These are phyloP conservation scores for Notarius quadriscutis DNA, from an alignment of 2,113 vertebrate genomes.

Conservation along the genomic window DNA sequence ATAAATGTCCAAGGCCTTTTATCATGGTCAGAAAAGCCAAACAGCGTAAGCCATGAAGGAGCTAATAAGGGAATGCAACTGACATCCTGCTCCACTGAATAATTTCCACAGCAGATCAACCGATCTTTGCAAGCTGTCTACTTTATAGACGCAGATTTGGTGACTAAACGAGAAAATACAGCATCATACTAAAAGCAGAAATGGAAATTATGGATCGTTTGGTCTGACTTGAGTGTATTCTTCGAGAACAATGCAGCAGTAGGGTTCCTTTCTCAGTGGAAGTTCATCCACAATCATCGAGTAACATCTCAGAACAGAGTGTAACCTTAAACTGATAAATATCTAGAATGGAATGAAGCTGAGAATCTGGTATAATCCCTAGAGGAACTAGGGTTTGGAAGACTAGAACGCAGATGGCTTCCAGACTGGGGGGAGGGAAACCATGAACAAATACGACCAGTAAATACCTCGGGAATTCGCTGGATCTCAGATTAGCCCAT, in stretches of 20 bases:
- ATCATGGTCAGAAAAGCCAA: not conserved
- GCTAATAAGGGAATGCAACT: not conserved
- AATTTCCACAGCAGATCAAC: not conserved
- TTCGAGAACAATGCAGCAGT: not conserved
- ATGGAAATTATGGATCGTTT: not conserved
- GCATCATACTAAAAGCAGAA: not conserved
- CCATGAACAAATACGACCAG: constrained; percentile 14
- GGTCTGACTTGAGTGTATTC: not conserved
- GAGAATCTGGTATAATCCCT: constrained; percentile 43
- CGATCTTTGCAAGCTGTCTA: not conserved
- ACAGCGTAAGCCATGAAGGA: not conserved
- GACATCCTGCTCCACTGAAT: not conserved
- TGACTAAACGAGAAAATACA: not conserved
- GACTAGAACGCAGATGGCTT: constrained; percentile 40
- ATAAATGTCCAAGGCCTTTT: not conserved
- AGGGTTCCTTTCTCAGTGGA: not conserved
- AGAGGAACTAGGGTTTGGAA: not conserved
- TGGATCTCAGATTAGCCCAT: constrained; percentile 29
- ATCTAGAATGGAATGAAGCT: constrained; percentile 38
- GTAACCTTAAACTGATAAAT: constrained; percentile 15
- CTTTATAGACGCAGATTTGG: not conserved
- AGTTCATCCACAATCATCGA: not conserved
- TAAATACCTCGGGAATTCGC: constrained; percentile 23
- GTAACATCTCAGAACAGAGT: not conserved
- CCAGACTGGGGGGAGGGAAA: constrained; percentile 20